phyloP scores from a whole-genome alignment of 1,140 invertebrate species.

The Drosophila repletoides region DNA sequence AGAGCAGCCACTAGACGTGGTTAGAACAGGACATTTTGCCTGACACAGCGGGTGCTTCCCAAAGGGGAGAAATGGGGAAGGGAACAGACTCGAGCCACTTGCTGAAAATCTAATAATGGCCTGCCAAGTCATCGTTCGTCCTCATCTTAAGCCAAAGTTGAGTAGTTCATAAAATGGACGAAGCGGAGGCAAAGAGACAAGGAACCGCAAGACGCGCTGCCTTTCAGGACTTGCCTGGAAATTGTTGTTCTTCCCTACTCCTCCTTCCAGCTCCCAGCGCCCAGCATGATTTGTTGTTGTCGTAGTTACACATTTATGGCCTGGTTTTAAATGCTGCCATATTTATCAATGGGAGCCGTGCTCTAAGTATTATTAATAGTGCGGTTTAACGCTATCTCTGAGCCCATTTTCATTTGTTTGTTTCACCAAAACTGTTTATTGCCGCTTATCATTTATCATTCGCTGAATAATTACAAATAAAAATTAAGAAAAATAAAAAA shows the following conservation, averaged over 20 bases:
- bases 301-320: slow-evolving; percentile 59
- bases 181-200: not conserved
- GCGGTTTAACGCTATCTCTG: slow-evolving; percentile 29
- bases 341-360: slow-evolving; percentile 62
- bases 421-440: slow-evolving; percentile 1
- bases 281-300: slow-evolving; percentile 56
- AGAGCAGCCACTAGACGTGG: slow-evolving; percentile 27
- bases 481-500: slow-evolving; percentile 20
- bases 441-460: slow-evolving; percentile 63
- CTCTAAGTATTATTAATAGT: slow-evolving; percentile 76
- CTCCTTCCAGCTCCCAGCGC: not conserved
- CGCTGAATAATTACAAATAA: slow-evolving; percentile 26
- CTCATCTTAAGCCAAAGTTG: slow-evolving; percentile 46
- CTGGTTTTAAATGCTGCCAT: slow-evolving; percentile 35
- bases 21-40: slow-evolving; percentile 34
- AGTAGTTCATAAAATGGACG: slow-evolving; percentile 64
- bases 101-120: slow-evolving; percentile 72
- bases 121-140: slow-evolving; percentile 24
- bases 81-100: slow-evolving; percentile 42
- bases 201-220: slow-evolving; percentile 40
- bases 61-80: not conserved
- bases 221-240: slow-evolving; percentile 7
- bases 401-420: slow-evolving; percentile 29
- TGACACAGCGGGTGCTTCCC: slow-evolving; percentile 5
- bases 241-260: slow-evolving; percentile 14